phyloP scores from a whole-genome alignment of 92 coral and sea anemone genomes.

The Paragorgia papillata region DNA sequence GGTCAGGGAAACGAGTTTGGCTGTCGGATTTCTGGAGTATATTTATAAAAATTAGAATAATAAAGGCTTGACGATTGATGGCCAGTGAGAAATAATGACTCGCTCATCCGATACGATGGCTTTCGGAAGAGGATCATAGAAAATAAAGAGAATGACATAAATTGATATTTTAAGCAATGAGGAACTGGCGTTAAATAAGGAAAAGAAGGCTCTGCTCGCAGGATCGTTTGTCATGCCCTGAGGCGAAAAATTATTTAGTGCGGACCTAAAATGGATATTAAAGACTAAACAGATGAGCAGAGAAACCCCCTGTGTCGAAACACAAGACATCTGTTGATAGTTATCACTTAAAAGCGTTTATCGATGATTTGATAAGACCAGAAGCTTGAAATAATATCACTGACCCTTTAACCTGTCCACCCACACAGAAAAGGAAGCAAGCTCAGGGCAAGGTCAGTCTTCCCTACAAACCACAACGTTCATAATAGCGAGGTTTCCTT shows the following conservation, averaged over 20 bases:
- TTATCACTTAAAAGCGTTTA: conserved; percentile 24
- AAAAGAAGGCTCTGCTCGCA: no score
- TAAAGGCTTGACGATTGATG: conserved; percentile 28
- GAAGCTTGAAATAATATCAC: background rate
- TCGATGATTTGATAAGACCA: conserved; percentile 8
- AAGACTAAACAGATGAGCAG: background rate
- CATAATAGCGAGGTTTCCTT: background rate
- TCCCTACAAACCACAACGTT: conserved; percentile 13
- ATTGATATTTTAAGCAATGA: background rate
- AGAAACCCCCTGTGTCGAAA: background rate
- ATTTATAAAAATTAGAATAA: background rate
- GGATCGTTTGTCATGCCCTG: background rate
- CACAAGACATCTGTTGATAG: background rate
- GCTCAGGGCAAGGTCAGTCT: no score
- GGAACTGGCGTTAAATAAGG: background rate
- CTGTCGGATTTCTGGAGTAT: background rate
- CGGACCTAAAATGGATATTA: background rate
- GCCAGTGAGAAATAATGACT: background rate
- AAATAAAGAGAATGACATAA: background rate
- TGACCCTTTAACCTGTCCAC: conserved; percentile 29
- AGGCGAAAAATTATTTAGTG: background rate
- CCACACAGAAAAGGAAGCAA: background rate
- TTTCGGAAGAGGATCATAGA: background rate
- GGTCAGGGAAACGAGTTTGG: no score
- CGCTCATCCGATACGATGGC: background rate